Conservation (phyloP, 2,113 vertebrate species). For the Pygoscelis antarcticus region DNA sequence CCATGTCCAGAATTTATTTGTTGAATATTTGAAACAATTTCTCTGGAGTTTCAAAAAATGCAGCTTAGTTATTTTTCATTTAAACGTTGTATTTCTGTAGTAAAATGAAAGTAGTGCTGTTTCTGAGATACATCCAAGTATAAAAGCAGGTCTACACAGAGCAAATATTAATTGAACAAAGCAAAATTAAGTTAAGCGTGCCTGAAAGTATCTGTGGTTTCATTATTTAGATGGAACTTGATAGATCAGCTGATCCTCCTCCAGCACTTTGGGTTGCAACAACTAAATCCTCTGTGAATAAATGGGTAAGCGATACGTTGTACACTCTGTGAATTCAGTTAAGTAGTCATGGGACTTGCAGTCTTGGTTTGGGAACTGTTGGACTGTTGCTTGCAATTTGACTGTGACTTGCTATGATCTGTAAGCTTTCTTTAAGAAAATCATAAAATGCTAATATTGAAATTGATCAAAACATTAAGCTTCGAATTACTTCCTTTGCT, state of each 20-base stretch:
- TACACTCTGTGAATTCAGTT: not conserved
- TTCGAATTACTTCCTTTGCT: not conserved
- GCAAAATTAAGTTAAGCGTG: not conserved
- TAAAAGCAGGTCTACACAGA: not conserved
- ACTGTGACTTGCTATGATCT: not conserved
- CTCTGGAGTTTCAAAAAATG: not conserved
- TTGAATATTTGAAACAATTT: not conserved
- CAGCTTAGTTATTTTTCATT: not conserved
- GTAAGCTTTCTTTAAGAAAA: not conserved
- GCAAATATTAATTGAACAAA: not conserved
- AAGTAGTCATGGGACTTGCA: not conserved
- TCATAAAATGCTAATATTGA: not conserved
- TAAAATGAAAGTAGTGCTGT: not conserved
- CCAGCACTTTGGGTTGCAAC: conserved; percentile 96
- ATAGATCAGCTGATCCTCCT: conserved; percentile 94
- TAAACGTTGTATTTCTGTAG: not conserved
- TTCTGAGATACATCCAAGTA: not conserved
- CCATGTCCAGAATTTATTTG: not conserved
- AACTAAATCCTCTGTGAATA: conserved; percentile 97
- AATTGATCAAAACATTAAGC: not conserved
- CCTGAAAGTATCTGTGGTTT: conserved; percentile 7
- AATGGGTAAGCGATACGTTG: conserved; percentile 86
- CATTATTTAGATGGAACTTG: conserved; percentile 93
- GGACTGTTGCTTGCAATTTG: not conserved
- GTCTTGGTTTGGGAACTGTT: not conserved